Evolutionary conservation across 2,113 vertebrate genomes (phyloP).

Genomic region (Ascaphus truei): DNA sequence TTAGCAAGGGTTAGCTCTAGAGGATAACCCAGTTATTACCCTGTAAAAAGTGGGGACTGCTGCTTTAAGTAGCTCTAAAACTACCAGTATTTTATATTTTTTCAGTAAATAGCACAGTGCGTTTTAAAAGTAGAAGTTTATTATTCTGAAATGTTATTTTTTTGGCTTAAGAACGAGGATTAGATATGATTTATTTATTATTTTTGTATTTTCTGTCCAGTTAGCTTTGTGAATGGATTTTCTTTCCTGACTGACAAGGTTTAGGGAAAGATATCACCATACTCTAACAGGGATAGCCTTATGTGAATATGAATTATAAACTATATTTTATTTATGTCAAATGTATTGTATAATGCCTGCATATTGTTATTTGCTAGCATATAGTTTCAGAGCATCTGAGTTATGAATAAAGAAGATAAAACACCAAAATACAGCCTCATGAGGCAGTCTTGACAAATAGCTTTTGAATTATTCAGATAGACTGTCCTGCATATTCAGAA

Average conservation of each 20-base stretch:
- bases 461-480: slow-evolving; percentile 30
- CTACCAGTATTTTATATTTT: too few relatives aligned
- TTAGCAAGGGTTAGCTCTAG: too few relatives aligned
- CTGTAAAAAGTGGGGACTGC: too few relatives aligned
- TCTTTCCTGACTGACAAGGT: background rate
- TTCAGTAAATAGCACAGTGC: too few relatives aligned
- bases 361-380: slow-evolving; percentile 8
- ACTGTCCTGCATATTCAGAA: slow-evolving; percentile 26
- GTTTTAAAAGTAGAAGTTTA: too few relatives aligned
- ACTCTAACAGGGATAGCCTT: background rate
- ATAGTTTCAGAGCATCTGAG: slow-evolving; percentile 10
- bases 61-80: too few relatives aligned
- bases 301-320: background rate
- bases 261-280: background rate
- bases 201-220: background rate
- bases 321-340: background rate
- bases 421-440: slow-evolving; percentile 8
- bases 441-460: slow-evolving; percentile 32
- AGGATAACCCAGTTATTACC: too few relatives aligned
- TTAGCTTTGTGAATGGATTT: background rate
- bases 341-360: background rate
- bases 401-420: slow-evolving; percentile 20
- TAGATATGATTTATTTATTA: background rate
- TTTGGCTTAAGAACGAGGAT: background rate
- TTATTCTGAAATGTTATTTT: too few relatives aligned